Evolutionary conservation across 2,113 vertebrate genomes (phyloP).

Genomic region (Drymodes brunneopygia): DNA sequence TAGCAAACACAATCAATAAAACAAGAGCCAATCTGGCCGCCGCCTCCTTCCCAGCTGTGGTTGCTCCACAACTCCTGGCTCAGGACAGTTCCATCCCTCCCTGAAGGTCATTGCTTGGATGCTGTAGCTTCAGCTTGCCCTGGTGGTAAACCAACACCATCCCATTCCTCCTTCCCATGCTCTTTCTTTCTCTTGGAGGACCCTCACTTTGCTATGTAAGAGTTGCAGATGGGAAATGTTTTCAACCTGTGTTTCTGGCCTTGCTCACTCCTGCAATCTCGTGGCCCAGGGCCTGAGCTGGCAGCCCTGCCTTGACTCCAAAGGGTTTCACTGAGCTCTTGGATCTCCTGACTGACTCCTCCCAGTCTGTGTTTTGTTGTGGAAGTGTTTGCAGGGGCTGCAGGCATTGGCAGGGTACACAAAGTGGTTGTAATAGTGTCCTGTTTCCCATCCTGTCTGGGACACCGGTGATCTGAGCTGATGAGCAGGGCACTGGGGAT

Average conservation of each 20-base stretch:
- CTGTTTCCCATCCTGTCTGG: constrained; percentile 3
- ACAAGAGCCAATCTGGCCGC: constrained; percentile 37
- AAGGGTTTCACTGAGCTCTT: not conserved
- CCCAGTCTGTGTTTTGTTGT: not conserved
- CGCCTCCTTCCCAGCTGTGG: not conserved
- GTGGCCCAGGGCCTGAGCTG: not conserved
- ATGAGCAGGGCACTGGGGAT: not conserved
- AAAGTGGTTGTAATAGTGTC: not conserved
- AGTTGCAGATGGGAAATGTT: not conserved
- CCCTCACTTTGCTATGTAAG: not conserved
- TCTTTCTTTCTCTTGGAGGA: not conserved
- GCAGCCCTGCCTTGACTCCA: not conserved
- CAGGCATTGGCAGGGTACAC: not conserved
- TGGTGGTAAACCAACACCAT: not conserved
- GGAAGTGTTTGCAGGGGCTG: not conserved
- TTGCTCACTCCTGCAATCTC: not conserved
- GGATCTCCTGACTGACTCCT: not conserved
- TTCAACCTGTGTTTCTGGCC: not conserved
- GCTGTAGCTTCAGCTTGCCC: not conserved
- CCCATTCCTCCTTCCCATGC: not conserved
- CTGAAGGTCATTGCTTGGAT: not conserved
- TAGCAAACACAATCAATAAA: constrained; percentile 46
- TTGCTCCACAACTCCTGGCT: constrained; percentile 4
- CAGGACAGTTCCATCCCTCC: not conserved
- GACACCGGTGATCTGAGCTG: not conserved